These are phyloP conservation scores for Hydrolagus colliei DNA, from an alignment of 2,797 vertebrate species.

Conservation along the genomic window DNA sequence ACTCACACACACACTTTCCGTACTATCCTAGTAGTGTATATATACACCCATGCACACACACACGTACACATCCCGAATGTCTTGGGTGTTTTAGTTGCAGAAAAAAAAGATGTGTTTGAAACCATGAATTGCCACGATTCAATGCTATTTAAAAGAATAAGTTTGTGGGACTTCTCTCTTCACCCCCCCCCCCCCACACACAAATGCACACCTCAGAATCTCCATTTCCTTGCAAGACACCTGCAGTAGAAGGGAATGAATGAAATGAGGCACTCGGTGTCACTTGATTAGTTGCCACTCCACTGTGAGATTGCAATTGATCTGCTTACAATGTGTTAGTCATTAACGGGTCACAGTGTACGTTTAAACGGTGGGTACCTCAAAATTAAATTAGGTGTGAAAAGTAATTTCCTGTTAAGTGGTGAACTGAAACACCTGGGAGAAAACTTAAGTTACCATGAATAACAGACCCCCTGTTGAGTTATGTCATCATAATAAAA, in stretches of 20 bases:
- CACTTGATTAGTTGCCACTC: constrained; percentile 26
- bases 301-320: constrained; percentile 68
- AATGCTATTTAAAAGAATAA: background rate
- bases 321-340: constrained; percentile 95
- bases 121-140: background rate
- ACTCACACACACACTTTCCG: background rate
- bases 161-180: background rate
- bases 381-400: constrained; percentile 99
- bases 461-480: constrained; percentile 29
- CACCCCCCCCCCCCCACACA: background rate
- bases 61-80: too few species aligned
- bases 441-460: constrained; percentile 57
- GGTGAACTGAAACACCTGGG: constrained; percentile 96
- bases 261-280: constrained; percentile 16
- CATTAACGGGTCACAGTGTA: constrained; percentile 91
- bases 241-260: constrained; percentile 12
- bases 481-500: constrained; percentile 31
- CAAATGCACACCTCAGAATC: background rate
- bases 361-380: constrained; percentile 94
- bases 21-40: background rate
- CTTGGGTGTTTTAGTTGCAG: too few species aligned
- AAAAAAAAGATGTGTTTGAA: background rate
- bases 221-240: constrained; percentile 16
- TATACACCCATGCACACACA: background rate
- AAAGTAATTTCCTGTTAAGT: constrained; percentile 96